Conservation (phyloP, 1,140 invertebrate genomes). For the Drosophila subobscura region DNA sequence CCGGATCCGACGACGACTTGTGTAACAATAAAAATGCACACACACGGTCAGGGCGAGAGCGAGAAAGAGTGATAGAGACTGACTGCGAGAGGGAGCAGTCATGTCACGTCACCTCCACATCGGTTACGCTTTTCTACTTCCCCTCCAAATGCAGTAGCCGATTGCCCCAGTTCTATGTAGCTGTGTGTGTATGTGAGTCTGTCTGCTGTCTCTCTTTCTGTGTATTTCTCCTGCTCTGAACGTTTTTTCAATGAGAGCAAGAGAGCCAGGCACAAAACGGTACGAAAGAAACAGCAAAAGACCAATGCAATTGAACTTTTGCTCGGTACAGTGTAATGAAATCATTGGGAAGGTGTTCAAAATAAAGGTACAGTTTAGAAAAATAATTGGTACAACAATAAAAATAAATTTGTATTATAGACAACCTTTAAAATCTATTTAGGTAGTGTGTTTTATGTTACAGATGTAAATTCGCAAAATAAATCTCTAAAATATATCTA, state of each 20-base stretch:
- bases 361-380: background rate
- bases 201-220: constrained; percentile 19
- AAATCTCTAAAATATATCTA: no score
- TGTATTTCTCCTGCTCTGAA: background rate
- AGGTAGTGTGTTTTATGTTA: background rate
- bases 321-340: constrained; percentile 37
- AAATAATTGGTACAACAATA: no score
- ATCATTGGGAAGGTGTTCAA: background rate
- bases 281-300: constrained; percentile 27
- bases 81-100: background rate
- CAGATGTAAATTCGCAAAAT: background rate
- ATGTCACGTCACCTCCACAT: constrained; percentile 21
- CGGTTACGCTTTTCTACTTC: constrained; percentile 10
- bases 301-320: constrained; percentile 51
- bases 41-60: constrained; percentile 18
- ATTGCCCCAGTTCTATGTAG: constrained; percentile 26
- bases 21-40: constrained; percentile 74
- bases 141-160: constrained; percentile 18
- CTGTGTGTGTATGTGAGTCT: constrained; percentile 20
- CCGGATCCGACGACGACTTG: constrained; percentile 35
- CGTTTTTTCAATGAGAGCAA: constrained; percentile 29
- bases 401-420: background rate
- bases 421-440: background rate
- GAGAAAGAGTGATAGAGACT: constrained; percentile 8
- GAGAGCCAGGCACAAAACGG: constrained; percentile 17